Percentiles rank a stretch among this genome's conserved stretches.
Conservation (phyloP, 1,140 invertebrate genomes). For the Drosophila jambulina region DNA sequence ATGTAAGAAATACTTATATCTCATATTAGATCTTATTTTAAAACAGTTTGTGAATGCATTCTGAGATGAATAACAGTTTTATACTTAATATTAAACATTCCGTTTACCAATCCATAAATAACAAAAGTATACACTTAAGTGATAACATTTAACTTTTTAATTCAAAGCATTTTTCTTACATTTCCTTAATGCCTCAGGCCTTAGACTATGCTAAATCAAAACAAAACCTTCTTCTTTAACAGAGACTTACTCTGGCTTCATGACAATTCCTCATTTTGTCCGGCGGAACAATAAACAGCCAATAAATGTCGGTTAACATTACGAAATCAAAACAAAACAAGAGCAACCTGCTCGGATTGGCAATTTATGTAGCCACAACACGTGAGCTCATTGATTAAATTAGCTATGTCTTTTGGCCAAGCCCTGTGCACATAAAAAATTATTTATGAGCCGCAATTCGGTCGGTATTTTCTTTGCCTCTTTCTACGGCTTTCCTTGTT, state of each 20-base stretch:
- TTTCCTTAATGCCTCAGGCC: no score
- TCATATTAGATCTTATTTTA: no score
- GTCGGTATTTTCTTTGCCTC: conserved; percentile 35
- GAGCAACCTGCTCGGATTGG: conserved; percentile 43
- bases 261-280: conserved; percentile 66
- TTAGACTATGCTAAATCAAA: background rate
- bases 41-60: no score
- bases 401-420: conserved; percentile 57
- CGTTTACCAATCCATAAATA: background rate
- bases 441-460: conserved; percentile 70
- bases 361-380: conserved; percentile 79
- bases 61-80: no score
- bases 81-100: no score
- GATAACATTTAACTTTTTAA: background rate
- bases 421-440: conserved; percentile 72
- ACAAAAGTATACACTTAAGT: background rate
- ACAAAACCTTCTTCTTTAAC: background rate
- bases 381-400: conserved; percentile 82
- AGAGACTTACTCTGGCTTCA: conserved; percentile 35
- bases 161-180: no score
- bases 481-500: conserved; percentile 40
- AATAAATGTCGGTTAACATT: conserved; percentile 73
- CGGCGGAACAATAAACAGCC: conserved; percentile 56
- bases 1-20: no score
- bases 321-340: conserved; percentile 67